These are phyloP conservation scores for Philopotamus ludificatus DNA, from an alignment of 1,140 invertebrate genomes.

Conservation along the genomic window DNA sequence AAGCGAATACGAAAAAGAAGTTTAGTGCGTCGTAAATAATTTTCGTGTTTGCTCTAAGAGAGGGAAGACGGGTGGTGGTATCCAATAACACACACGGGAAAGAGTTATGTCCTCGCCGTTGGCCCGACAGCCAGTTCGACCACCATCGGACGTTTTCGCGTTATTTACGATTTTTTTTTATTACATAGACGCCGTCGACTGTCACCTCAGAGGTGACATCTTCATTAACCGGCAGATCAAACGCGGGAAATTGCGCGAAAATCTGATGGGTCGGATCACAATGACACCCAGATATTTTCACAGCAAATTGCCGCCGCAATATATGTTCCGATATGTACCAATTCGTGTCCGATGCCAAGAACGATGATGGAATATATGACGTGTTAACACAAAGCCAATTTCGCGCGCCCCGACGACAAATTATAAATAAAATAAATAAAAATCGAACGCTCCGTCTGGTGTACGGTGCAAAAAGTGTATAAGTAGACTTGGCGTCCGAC, in stretches of 20 bases:
- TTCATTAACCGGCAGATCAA: slow-evolving; percentile 29
- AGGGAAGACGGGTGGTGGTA: slow-evolving; percentile 1
- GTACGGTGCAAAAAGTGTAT: too few species aligned
- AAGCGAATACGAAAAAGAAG: slow-evolving; percentile 22
- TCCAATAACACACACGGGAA: slow-evolving; percentile 5
- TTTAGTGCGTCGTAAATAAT: slow-evolving; percentile 32
- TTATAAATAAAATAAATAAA: too few species aligned
- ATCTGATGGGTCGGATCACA: slow-evolving; percentile 24
- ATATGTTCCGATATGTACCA: background rate
- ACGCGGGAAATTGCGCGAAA: slow-evolving; percentile 15
- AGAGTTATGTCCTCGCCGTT: slow-evolving; percentile 28
- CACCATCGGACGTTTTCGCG: slow-evolving; percentile 13
- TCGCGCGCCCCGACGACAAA: too few species aligned
- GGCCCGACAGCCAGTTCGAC: slow-evolving; percentile 14
- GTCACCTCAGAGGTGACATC: slow-evolving; percentile 33
- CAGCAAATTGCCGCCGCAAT: background rate
- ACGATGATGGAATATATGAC: too few species aligned
- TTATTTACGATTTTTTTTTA: slow-evolving; percentile 37
- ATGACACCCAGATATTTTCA: background rate
- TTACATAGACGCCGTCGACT: too few species aligned
- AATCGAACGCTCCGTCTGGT: too few species aligned
- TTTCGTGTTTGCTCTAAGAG: slow-evolving; percentile 21
- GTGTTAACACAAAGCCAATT: too few species aligned
- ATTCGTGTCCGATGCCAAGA: too few species aligned
- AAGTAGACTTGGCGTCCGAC: slow-evolving; percentile 5